Conservation (phyloP, 2,113 vertebrate genomes). For the Phrynocephalus versicolor region DNA sequence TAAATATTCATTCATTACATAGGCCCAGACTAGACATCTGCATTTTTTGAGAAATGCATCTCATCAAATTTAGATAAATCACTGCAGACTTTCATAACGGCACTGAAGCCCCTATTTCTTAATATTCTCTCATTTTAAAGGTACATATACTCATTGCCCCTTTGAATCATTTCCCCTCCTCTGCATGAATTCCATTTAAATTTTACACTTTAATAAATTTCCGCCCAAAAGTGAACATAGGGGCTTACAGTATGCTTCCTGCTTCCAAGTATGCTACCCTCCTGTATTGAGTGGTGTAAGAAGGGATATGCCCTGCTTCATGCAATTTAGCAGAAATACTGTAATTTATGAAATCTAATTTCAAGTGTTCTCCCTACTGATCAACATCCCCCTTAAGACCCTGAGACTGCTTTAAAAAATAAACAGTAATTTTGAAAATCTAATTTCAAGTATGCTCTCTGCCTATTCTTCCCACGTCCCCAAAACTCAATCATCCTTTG, state of each 20-base stretch:
- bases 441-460: background rate
- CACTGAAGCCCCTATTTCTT: constrained; percentile 36
- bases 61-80: constrained; percentile 54
- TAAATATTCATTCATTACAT: constrained; percentile 39
- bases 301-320: constrained; percentile 11
- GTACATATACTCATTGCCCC: constrained; percentile 4
- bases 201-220: constrained; percentile 32
- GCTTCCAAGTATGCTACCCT: constrained; percentile 7
- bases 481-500: background rate
- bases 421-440: background rate
- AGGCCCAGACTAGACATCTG: constrained; percentile 48
- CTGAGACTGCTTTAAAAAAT: background rate
- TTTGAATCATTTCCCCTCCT: constrained; percentile 20
- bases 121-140: constrained; percentile 19
- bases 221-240: constrained; percentile 3
- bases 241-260: constrained; percentile 26
- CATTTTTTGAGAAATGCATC: constrained; percentile 57
- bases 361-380: background rate
- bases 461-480: accelerated
- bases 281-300: constrained; percentile 6
- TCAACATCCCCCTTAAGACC: background rate
- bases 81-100: constrained; percentile 20
- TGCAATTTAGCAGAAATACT: constrained; percentile 1
- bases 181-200: constrained; percentile 30
- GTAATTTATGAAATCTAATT: background rate